Base-by-base conservation (phyloP, 2,797 vertebrate species). In the Phalanger gymnotis region DNA sequence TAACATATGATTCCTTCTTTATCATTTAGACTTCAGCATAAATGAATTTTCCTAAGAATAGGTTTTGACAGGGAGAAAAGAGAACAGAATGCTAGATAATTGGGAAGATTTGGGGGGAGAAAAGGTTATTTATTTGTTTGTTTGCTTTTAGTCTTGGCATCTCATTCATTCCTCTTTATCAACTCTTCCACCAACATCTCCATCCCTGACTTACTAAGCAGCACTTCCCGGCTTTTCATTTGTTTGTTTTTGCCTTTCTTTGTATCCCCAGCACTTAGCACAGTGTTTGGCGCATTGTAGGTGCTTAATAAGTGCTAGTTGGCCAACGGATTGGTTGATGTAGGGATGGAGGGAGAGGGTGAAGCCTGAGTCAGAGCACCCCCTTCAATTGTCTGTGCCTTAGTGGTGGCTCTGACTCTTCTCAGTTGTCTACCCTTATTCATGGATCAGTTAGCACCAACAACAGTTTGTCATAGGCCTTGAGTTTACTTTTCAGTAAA, bases 41-140 rank as follows among this genome's bases (percentile, higher is more conserved):
- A 90, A 58, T 54, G 53, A 96, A 61, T 25, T 91, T 92, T 90
- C 90, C 25, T 40, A 58, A 61, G 34, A 94, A 90, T 53, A 53
- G 56, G 52, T 90, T 90, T 91, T 93, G 47, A 34, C 31, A 81
- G 94, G n/a, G 3, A 94, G 52, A 90, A 61, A 25, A 19, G 34
- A 87, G 31, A 10, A 52, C 4, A 87, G 40, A 57, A 51, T 54
- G 19, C 31, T 12, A 1, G 90, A 25, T 53, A 27, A 13, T 47
- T 4, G 52, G 14, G 81, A 56, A 54, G 53, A 30, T 30, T 55
- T n/a, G 6, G 5, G 40, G n/a, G 90, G 11, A 81, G 40, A 54
- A 28, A 14, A 92, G 34, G 14, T 87, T 47, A 28, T 47, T 47
- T 87, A 7, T 87, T 47, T 73, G 61, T 1, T 34, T 73, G 34